These are phyloP conservation scores for Danionella dracula DNA, from an alignment of 2,797 vertebrate genomes.

Conservation along the genomic window DNA sequence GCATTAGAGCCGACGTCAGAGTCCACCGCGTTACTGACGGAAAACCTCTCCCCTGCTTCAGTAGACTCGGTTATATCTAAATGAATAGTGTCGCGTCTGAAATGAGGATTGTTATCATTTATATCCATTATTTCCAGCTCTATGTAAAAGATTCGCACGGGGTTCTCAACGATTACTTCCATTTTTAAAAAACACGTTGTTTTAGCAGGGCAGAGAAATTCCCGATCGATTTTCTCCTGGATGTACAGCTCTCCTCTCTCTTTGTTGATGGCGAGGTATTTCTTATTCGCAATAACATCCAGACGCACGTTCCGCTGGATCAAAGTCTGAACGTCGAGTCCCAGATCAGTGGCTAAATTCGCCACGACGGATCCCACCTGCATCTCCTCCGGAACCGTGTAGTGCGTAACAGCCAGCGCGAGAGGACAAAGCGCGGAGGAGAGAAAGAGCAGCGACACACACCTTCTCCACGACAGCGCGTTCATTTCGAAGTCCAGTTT, in stretches of 20 bases:
- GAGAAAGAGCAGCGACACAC: slow-evolving; percentile 26
- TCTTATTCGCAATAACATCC: slow-evolving; percentile 57
- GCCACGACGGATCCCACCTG: slow-evolving; percentile 64
- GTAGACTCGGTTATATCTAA: slow-evolving; percentile 62
- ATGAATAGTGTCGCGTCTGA: slow-evolving; percentile 41
- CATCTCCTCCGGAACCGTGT: slow-evolving; percentile 68
- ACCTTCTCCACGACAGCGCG: slow-evolving; percentile 12
- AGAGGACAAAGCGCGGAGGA: slow-evolving; percentile 1
- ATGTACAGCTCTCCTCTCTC: slow-evolving; percentile 56
- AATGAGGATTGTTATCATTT: slow-evolving; percentile 57
- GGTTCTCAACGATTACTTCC: slow-evolving; percentile 58
- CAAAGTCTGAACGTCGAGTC: slow-evolving; percentile 54
- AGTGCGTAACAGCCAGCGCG: slow-evolving; percentile 54
- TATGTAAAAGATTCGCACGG: slow-evolving; percentile 57
- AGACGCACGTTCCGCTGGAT: slow-evolving; percentile 51
- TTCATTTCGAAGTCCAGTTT: slow-evolving; percentile 23
- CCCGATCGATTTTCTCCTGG: slow-evolving; percentile 56
- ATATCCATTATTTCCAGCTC: slow-evolving; percentile 58
- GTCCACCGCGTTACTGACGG: slow-evolving; percentile 60
- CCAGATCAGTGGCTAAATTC: slow-evolving; percentile 65
- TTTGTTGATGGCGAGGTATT: slow-evolving; percentile 61
- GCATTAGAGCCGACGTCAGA: slow-evolving; percentile 58
- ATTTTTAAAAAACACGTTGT: slow-evolving; percentile 52
- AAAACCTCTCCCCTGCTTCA: slow-evolving; percentile 53
- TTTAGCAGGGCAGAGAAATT: slow-evolving; percentile 41